Percentiles rank a stretch among this genome's conserved stretches.
Conservation (phyloP, 2,797 vertebrate species). For the Lepilemur ruficaudatus region DNA sequence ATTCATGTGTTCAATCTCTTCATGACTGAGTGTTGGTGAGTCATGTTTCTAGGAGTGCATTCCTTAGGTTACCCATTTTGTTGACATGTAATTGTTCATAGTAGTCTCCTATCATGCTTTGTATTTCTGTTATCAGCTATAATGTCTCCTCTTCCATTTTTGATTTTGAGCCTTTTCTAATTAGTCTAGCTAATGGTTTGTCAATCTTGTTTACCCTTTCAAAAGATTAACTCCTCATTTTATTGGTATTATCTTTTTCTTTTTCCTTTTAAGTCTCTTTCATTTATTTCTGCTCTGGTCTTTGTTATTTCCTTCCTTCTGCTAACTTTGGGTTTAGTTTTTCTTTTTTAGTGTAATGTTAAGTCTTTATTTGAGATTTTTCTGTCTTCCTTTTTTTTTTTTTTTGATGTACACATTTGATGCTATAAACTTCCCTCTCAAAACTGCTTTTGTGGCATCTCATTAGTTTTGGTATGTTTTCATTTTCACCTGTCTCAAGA, state of each 20-base stretch:
- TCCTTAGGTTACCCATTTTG: neutral
- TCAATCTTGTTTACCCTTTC: neutral
- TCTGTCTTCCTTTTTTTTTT: neutral
- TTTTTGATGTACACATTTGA: neutral
- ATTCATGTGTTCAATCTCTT: neutral
- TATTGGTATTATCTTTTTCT: neutral
- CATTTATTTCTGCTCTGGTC: neutral
- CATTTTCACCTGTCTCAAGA: neutral
- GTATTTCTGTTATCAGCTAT: neutral
- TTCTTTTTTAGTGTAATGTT: neutral
- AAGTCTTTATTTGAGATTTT: neutral
- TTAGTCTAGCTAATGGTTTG: neutral
- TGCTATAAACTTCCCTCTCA: neutral
- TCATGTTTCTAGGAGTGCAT: neutral
- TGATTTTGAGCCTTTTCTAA: neutral
- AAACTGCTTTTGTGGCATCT: neutral
- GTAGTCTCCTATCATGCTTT: neutral
- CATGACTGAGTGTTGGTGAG: neutral
- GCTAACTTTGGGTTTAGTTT: neutral
- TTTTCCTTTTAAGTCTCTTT: neutral
- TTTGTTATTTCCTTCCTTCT: neutral
- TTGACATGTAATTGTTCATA: neutral
- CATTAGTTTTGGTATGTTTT: neutral
- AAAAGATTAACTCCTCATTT: neutral
- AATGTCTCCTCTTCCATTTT: neutral